Evolutionary conservation across 1,140 invertebrate genomes (phyloP).

Genomic region (Thrips palmi): DNA sequence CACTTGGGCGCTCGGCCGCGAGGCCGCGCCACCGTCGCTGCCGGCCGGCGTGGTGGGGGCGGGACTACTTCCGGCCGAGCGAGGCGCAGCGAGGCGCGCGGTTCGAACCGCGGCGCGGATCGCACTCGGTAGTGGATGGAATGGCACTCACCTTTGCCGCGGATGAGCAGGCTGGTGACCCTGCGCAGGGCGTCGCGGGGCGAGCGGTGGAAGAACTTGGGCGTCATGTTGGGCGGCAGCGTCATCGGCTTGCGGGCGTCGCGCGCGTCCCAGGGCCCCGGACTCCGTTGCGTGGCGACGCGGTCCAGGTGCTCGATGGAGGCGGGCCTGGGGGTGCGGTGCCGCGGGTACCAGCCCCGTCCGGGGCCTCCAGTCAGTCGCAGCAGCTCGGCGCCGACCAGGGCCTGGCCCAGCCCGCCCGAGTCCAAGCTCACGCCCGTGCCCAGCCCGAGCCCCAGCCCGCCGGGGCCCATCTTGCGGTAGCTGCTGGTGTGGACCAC

Average conservation of each 20-base stretch:
- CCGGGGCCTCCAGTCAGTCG: constrained; percentile 56
- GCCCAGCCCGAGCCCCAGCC: constrained; percentile 13
- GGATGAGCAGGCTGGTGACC: constrained; percentile 70
- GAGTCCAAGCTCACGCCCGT: constrained; percentile 12
- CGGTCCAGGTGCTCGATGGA: constrained; percentile 19
- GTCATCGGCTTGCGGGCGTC: constrained; percentile 49
- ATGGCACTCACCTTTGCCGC: constrained; percentile 45
- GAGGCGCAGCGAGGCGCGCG: neutral
- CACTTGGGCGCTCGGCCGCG: too few relatives aligned
- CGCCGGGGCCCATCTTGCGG: too few relatives aligned
- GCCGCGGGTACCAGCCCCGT: constrained; percentile 65
- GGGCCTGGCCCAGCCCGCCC: constrained; percentile 33
- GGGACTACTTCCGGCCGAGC: too few relatives aligned
- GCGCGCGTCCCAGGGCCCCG: constrained; percentile 31
- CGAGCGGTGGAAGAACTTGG: constrained; percentile 70
- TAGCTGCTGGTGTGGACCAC: too few relatives aligned
- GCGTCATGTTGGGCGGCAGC: constrained; percentile 62
- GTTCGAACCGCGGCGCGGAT: too few relatives aligned
- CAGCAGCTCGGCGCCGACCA: constrained; percentile 54
- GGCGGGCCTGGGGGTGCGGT: constrained; percentile 38
- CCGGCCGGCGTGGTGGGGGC: too few relatives aligned
- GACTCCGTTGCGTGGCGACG: constrained; percentile 25
- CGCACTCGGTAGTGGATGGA: constrained; percentile 15
- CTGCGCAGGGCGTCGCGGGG: constrained; percentile 63
- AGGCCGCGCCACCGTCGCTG: too few relatives aligned